phyloP scores from a whole-genome alignment of 2,888 invertebrate genomes.

The Morpho helenor region DNA sequence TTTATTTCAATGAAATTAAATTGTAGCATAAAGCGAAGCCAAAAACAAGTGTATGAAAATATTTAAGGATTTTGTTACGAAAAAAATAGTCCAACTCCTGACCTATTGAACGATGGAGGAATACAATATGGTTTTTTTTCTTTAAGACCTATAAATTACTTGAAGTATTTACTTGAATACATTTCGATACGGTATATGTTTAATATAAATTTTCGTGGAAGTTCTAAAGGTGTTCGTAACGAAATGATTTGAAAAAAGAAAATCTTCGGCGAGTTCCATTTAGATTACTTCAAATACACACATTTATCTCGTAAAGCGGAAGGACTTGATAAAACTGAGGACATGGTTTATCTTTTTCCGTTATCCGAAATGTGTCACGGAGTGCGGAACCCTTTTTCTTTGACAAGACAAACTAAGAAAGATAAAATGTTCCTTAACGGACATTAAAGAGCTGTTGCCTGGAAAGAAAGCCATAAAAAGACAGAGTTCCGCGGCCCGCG shows the following conservation, averaged over 20 bases:
- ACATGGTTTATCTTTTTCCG: constrained; percentile 59
- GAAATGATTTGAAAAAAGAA: not conserved
- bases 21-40: too few species aligned
- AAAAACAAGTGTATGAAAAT: too few species aligned
- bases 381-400: constrained; percentile 69
- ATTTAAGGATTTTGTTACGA: too few species aligned
- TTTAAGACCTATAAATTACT: too few species aligned
- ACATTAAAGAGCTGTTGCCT: constrained; percentile 69
- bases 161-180: too few species aligned
- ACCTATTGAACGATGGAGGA: too few species aligned
- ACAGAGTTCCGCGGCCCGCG: constrained; percentile 45
- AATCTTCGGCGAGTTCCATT: constrained; percentile 9
- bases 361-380: constrained; percentile 65
- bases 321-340: constrained; percentile 42
- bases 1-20: too few species aligned
- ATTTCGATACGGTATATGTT: too few species aligned
- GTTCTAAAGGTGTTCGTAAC: too few species aligned
- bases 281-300: constrained; percentile 19
- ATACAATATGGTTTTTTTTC: too few species aligned
- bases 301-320: constrained; percentile 16
- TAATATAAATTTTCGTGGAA: too few species aligned
- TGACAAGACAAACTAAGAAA: constrained; percentile 67
- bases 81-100: too few species aligned
- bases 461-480: constrained; percentile 66
- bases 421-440: constrained; percentile 73